Base-by-base conservation (phyloP, 2,888 invertebrate genomes). In the Petrolisthes manimaculis region DNA sequence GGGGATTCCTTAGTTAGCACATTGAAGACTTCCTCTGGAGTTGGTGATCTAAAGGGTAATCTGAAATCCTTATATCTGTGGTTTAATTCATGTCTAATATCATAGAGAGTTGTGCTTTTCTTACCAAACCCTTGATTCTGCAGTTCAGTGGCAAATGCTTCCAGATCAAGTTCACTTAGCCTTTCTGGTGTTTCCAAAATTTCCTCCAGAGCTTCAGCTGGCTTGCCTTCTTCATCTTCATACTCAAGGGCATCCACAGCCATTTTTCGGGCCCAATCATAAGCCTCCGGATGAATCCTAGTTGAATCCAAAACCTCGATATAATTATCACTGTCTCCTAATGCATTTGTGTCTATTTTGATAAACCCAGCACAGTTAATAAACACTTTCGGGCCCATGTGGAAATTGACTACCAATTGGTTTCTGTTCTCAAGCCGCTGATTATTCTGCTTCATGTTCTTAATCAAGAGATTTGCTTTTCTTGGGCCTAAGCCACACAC, bases 221-320 rank as follows among this genome's bases (percentile, higher is more conserved):
- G 98, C 93, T 98, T 98, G 0, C 93, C 93, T 54, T 91, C 91
- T 82, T 91, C 91, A 92, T 99, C 99, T 92, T 99, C 99, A 92
- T 99, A 98, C 92, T 99, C 99, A 80, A 99, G 94, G 0, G 99
- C 99, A 93, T 99, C 99, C 0, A 99, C 98, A 0, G 99, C 99
- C 99, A 99, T 99, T 94, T 99, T 99, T 74, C 99, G 94, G 0
- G 99, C 99, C 99, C 99, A 99, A 92, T 99, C 99, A 93, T 99
- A 99, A 0, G 99, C 98, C 94, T 99, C 99, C 0, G 99, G 99
- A 94, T 99, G 99, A 0, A 99, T 99, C 92, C 99, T 95, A 0
- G 99, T 98, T 0, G 99, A 98, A 92, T 99, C 99, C 84, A 99
- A 94, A 1, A 99, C 98, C 94, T 99, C 97, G 0, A 98, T 97